Evolutionary conservation across 2,797 vertebrate species (phyloP), one percentile per base, ranked within the genome.

Genomic region (Cirrhinus mrigala): DNA sequence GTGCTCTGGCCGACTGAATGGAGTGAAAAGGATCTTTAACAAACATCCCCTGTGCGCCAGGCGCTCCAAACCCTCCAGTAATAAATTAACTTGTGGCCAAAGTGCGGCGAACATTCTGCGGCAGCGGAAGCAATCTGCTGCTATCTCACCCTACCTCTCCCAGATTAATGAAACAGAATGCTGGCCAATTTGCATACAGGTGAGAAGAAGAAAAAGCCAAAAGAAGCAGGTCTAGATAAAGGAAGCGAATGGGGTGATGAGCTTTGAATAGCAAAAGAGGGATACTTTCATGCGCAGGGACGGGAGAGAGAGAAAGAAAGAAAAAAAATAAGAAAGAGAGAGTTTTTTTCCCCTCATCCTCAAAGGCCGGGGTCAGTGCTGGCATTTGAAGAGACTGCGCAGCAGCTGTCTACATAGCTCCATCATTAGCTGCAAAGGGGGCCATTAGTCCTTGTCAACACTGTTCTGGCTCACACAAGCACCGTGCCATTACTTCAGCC

Each of bases 81-180:
- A 95, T 88, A 96, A 95, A 94, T 95, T 94, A 95, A 95, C 95
- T 94, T 93, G 93, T 90, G 44, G 91, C 88, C 88, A 91, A 90
- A 70, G 92, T 91, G 94, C 94, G 95, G 93, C 90, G 89, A 92
- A 92, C 91, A 84, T 91, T 94, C 94, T 94, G 94, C 93, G 83
- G 46, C 87, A 58, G 83, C 88, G 88, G 87, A 91, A 90, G 90
- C 88, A 91, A 89, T 87, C 87, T 87, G 82, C 81, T 85, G 74
- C 91, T 81, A 86, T 87, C 85, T 86, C 86, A 87, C 90, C 83
- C 92, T 89, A 90, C 44, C 91, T 90, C 91, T 91, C 80, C 80
- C 90, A 91, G 92, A 92, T 94, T 87, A 94, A 94, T 93, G 91
- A 91, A 91, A 87, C 50, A 22, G 84, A 82, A 88, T 44, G 79